Evolutionary conservation across 2,888 invertebrate species (phyloP).

Genomic region (Drosophila borealis): DNA sequence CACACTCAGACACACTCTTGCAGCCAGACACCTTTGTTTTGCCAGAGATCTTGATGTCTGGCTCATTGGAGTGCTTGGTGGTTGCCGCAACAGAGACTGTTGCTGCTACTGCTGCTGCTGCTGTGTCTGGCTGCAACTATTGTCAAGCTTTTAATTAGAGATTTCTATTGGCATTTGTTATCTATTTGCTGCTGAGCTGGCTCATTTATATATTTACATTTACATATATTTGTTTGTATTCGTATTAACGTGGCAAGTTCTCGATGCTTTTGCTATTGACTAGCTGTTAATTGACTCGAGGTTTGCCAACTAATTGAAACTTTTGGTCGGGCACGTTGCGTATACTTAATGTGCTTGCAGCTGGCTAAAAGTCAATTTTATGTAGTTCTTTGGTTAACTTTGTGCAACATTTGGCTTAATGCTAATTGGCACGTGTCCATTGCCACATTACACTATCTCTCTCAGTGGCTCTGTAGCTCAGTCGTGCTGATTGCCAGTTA

Average conservation of each 20-base stretch:
- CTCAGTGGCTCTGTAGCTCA: neutral
- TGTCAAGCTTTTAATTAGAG: constrained; percentile 69
- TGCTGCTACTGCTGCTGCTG: constrained; percentile 6
- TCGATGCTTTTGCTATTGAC: constrained; percentile 2
- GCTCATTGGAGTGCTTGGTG: constrained; percentile 57
- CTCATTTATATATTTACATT: constrained; percentile 1
- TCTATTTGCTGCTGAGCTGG: constrained; percentile 25
- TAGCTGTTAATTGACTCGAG: constrained; percentile 16
- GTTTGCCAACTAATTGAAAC: constrained; percentile 33
- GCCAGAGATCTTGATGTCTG: constrained; percentile 70
- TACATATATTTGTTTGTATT: neutral
- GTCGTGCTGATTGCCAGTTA: constrained; percentile 1
- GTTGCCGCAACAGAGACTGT: constrained; percentile 15
- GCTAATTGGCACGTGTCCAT: constrained; percentile 48
- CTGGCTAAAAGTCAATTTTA: constrained; percentile 9
- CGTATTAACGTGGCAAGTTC: constrained; percentile 2
- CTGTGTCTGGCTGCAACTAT: constrained; percentile 48
- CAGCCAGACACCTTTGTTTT: constrained; percentile 69
- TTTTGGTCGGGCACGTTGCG: constrained; percentile 29
- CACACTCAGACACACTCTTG: constrained; percentile 15
- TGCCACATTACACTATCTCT: constrained; percentile 32
- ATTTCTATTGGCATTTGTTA: constrained; percentile 52
- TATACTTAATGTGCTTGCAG: constrained; percentile 45
- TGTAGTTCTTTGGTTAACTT: constrained; percentile 10
- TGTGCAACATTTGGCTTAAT: constrained; percentile 35